Conservation (phyloP, 2,888 invertebrate genomes). For the Galerucella nymphaeae region DNA sequence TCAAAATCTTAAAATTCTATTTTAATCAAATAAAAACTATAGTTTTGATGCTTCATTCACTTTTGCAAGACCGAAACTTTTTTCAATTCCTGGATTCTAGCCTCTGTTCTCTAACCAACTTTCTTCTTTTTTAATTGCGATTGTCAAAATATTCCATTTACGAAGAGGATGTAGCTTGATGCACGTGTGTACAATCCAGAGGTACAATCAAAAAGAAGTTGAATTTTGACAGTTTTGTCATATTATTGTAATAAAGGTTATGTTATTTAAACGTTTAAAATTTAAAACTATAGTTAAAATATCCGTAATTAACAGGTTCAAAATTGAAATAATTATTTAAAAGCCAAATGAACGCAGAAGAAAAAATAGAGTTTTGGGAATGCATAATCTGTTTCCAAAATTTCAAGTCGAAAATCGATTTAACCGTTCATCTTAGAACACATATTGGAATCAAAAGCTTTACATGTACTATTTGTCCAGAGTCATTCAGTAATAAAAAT, state of each 20-base stretch:
- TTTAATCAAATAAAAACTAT: neutral
- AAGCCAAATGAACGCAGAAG: neutral
- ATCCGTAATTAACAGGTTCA: neutral
- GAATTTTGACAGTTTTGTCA: too few relatives aligned
- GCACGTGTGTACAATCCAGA: too few relatives aligned
- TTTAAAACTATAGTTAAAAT: neutral
- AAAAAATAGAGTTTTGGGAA: neutral
- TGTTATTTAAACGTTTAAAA: neutral
- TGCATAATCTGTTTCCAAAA: slow-evolving; percentile 5
- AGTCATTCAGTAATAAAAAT: neutral
- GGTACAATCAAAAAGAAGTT: too few relatives aligned
- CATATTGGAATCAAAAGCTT: slow-evolving; percentile 8
- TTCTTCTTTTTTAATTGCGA: too few relatives aligned
- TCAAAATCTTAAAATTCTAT: neutral
- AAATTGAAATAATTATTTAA: neutral
- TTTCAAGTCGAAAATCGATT: neutral
- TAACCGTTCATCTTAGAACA: neutral
- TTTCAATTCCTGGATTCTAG: neutral
- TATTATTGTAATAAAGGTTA: too few relatives aligned
- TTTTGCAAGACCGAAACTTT: neutral
- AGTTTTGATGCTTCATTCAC: neutral
- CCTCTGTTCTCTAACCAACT: neutral
- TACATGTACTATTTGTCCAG: neutral
- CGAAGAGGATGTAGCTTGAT: too few relatives aligned
- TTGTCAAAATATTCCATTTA: too few relatives aligned